These are phyloP conservation scores for Andrena bucephala DNA, from an alignment of 2,888 invertebrate species.

Conservation along the genomic window DNA sequence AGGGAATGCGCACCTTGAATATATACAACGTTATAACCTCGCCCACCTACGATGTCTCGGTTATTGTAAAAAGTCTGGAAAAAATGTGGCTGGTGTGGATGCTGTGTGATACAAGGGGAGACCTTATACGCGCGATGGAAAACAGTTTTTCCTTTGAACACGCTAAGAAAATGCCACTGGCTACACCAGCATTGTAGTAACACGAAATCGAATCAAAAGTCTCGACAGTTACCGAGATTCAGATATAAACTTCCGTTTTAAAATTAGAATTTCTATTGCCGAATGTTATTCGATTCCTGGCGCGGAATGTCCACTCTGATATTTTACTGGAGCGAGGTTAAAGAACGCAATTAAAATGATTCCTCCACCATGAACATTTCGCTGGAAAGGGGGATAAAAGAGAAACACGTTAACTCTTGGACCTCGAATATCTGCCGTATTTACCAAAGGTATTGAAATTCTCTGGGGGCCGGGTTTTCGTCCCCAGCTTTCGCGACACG, in stretches of 20 bases:
- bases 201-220: background rate
- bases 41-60: background rate
- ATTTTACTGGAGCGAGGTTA: too few relatives aligned
- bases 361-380: background rate
- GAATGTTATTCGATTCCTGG: too few relatives aligned
- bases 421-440: conserved; percentile 1
- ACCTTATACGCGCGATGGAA: background rate
- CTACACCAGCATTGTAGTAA: background rate
- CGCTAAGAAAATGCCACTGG: background rate
- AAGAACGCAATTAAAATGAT: background rate
- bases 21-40: conserved; percentile 5
- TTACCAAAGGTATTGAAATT: conserved; percentile 22
- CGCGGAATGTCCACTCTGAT: too few relatives aligned
- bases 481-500: background rate
- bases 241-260: too few relatives aligned
- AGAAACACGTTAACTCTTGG: too few relatives aligned
- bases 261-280: too few relatives aligned
- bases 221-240: too few relatives aligned
- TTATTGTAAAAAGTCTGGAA: conserved; percentile 4
- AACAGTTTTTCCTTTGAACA: background rate
- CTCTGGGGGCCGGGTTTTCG: background rate
- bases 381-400: background rate
- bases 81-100: background rate
- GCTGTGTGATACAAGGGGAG: background rate
- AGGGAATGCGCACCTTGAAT: too few relatives aligned